Percentiles rank a stretch among this genome's conserved stretches.
These are phyloP conservation scores for Eupithecia pulchellata DNA, from an alignment of 2,888 invertebrate species.

Conservation along the genomic window DNA sequence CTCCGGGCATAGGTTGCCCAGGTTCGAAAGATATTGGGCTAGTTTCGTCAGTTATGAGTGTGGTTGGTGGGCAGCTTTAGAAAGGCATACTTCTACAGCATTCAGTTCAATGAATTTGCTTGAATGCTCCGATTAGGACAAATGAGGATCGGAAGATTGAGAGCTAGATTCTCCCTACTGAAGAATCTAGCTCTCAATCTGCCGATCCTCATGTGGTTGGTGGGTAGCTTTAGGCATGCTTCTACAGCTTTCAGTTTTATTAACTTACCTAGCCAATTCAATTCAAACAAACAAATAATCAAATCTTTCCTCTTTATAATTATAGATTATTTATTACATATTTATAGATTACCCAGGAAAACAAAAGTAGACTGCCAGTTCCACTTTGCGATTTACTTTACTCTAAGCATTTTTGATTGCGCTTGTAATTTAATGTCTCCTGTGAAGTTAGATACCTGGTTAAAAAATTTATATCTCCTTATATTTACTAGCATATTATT, in stretches of 20 bases:
- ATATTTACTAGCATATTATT: neutral
- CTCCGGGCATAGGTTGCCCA: conserved; percentile 90
- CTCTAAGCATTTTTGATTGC: too few relatives aligned
- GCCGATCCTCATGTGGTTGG: too few relatives aligned
- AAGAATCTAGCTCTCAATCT: too few relatives aligned
- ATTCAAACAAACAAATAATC: too few relatives aligned
- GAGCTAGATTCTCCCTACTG: conserved; percentile 85
- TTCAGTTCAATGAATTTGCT: conserved; percentile 92
- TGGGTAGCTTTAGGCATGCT: conserved; percentile 77
- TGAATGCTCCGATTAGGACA: conserved; percentile 89
- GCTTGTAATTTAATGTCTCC: too few relatives aligned
- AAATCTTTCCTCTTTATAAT: too few relatives aligned
- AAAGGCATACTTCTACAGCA: conserved; percentile 89
- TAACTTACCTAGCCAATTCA: too few relatives aligned
- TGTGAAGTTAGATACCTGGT: neutral
- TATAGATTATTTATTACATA: too few relatives aligned
- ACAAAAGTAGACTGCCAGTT: too few relatives aligned
- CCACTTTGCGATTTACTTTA: too few relatives aligned
- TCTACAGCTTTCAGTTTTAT: conserved; percentile 93
- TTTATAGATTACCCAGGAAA: too few relatives aligned
- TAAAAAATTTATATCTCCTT: neutral
- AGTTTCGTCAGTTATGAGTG: conserved; percentile 80
- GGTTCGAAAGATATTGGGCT: conserved; percentile 89
- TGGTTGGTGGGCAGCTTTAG: neutral
- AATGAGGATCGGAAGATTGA: conserved; percentile 89